Conservation (phyloP, 2,113 vertebrate genomes). For the Amphiprion percula region DNA sequence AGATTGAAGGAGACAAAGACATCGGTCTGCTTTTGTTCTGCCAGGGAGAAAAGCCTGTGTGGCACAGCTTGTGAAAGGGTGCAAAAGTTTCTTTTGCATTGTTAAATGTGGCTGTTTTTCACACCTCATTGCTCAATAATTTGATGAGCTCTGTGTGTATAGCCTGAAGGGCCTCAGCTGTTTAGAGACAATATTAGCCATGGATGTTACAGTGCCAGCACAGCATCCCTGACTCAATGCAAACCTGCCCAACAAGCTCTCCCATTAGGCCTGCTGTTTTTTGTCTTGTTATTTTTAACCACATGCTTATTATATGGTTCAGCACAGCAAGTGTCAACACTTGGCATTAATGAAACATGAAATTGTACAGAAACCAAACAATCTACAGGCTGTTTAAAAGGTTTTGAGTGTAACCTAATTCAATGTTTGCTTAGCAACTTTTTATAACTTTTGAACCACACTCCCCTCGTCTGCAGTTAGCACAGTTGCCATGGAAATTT, state of each 20-base stretch:
- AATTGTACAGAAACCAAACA: background rate
- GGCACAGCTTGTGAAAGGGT: slow-evolving; percentile 25
- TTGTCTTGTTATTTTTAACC: slow-evolving; percentile 3
- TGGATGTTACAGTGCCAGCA: slow-evolving; percentile 34
- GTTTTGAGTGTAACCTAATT: too few species aligned
- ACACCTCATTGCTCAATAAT: slow-evolving; percentile 57
- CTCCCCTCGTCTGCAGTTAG: too few species aligned
- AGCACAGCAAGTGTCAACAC: background rate
- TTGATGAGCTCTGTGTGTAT: slow-evolving; percentile 51
- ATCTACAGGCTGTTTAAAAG: too few species aligned
- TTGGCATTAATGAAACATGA: background rate
- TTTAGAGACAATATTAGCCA: slow-evolving; percentile 30
- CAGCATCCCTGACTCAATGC: slow-evolving; percentile 7
- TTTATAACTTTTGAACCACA: too few species aligned
- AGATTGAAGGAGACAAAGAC: slow-evolving; percentile 12
- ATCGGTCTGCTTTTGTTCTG: slow-evolving; percentile 33
- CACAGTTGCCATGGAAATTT: too few species aligned
- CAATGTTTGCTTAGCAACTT: too few species aligned
- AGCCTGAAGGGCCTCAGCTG: slow-evolving; percentile 58
- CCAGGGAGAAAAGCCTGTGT: background rate
- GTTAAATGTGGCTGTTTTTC: slow-evolving; percentile 45
- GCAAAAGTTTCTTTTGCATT: slow-evolving; percentile 35
- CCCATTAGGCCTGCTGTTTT: slow-evolving; percentile 7
- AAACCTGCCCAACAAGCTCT: slow-evolving; percentile 24
- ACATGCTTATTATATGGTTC: slow-evolving; percentile 4